phyloP scores from a whole-genome alignment of 2,797 vertebrate genomes.

The Perodicticus potto region DNA sequence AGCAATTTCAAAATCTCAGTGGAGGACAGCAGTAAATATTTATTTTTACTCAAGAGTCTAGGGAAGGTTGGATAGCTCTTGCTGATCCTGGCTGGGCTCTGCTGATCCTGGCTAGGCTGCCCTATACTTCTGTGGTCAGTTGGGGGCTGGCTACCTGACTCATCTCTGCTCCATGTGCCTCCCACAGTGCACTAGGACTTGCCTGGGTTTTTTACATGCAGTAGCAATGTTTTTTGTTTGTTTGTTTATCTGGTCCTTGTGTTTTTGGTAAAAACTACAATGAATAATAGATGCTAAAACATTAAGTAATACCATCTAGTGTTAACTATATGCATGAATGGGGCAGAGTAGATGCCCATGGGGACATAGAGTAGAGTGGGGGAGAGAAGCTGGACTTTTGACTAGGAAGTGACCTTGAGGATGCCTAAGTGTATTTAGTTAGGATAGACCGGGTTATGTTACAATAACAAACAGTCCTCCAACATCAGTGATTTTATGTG shows the following conservation, averaged over 20 bases:
- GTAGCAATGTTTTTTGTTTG: neutral
- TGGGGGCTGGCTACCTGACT: neutral
- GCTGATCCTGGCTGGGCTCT: neutral
- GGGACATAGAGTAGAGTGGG: too few species aligned
- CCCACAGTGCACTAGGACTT: neutral
- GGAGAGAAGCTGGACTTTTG: neutral
- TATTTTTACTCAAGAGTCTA: neutral
- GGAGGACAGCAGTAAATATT: neutral
- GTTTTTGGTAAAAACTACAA: too few species aligned
- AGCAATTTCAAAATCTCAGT: neutral
- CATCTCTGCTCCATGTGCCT: neutral
- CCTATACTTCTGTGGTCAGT: neutral
- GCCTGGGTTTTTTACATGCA: neutral
- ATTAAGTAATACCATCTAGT: too few species aligned
- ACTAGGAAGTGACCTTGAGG: neutral
- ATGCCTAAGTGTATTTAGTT: neutral
- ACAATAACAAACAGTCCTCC: neutral
- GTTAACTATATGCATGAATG: too few species aligned
- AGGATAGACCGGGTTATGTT: neutral
- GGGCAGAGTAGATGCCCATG: too few species aligned
- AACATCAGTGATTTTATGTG: neutral
- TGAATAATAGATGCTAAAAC: too few species aligned
- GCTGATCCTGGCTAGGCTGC: neutral
- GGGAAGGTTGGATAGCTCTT: neutral
- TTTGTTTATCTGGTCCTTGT: too few species aligned